Evolutionary conservation across 2,888 invertebrate genomes (phyloP).

Genomic region (Archaeoteleia sp.): DNA sequence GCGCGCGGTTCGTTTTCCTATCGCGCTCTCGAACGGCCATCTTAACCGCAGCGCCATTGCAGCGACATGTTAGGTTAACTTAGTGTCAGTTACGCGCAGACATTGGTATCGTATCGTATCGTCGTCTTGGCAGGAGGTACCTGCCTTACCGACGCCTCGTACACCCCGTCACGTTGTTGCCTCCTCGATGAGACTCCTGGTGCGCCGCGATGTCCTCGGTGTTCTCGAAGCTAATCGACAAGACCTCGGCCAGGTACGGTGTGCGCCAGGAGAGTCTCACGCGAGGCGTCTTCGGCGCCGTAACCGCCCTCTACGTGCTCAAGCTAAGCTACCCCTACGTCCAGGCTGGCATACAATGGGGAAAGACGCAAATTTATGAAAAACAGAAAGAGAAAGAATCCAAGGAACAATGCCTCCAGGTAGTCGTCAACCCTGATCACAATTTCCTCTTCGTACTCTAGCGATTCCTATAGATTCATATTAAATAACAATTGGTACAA

Average conservation of each 20-base stretch:
- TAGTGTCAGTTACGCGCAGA: no score
- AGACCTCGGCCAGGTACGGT: slow-evolving; percentile 78
- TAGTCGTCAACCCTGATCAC: no score
- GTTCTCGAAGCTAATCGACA: slow-evolving; percentile 81
- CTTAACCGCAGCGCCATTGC: slow-evolving; percentile 8
- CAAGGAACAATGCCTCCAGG: slow-evolving; percentile 45
- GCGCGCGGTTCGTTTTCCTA: slow-evolving; percentile 56
- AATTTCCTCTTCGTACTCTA: no score
- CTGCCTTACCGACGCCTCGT: slow-evolving; percentile 33
- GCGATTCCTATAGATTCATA: no score
- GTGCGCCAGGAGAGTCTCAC: slow-evolving; percentile 78
- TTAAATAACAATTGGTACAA: no score
- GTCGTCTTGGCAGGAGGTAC: slow-evolving; percentile 18
- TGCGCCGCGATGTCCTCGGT: slow-evolving; percentile 77
- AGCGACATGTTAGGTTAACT: slow-evolving; percentile 15
- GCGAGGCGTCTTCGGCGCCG: slow-evolving; percentile 79
- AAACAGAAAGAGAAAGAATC: slow-evolving; percentile 57
- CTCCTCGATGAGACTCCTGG: slow-evolving; percentile 46
- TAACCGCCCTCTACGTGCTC: slow-evolving; percentile 78
- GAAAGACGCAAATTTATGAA: slow-evolving; percentile 13
- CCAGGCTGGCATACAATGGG: slow-evolving; percentile 71
- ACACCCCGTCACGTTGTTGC: background rate
- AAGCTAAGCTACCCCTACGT: slow-evolving; percentile 81
- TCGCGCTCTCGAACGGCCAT: slow-evolving; percentile 1
- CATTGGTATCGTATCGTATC: no score